Base-by-base conservation (phyloP, 2,113 vertebrate genomes). In the Terrapene triunguis region DNA sequence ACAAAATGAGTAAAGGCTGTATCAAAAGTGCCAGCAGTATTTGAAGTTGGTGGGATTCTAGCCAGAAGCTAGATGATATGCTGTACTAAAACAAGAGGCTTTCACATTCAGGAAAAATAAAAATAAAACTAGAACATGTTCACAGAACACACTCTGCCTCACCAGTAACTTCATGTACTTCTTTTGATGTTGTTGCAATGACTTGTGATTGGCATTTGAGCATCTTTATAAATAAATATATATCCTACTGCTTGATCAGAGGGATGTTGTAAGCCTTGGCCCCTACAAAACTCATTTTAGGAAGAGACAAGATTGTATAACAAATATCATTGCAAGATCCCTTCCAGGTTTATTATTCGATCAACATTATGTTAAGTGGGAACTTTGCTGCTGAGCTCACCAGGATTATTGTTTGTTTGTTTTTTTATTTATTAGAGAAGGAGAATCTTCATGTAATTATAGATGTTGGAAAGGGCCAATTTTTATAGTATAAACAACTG, bases 141-240 rank as follows among this genome's bases (percentile, higher is more conserved):
- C 0, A 1, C 8, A 55, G 76, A 78, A 47, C 79, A n/a, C 32
- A 25, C n/a, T 24, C 50, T 2, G 3, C 1, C 1, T 24, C 0
- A 1, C 48, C 2, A 25, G 24, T 6, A 38, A 29, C 0, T 0
- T 1, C 1, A 0, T 5, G 69, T 65, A 42, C 44, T 84, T 74
- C 47, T 25, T 80, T 42, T 35, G 51, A 5, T 82, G 21, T 6
- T 48, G 1, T 1, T 69, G 50, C 0, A 0, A 4, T 19, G 35
- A 42, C 53, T 42, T 74, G 25, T 65, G 29, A 2, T 0, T 65
- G 62, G 5, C 42, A 87, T 69, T 69, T 80, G 9, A 50, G 0
- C 42, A 32, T 42, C 74, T 84, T 42, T 62, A 74, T n/a, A 59
- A 50, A 24, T 27, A 42, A 21, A 24, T 42, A 50, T 14, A 29